Percentiles rank a stretch among this genome's conserved stretches.
phyloP scores from a whole-genome alignment of 2,113 vertebrate species.

The Choloepus hoffmanni region DNA sequence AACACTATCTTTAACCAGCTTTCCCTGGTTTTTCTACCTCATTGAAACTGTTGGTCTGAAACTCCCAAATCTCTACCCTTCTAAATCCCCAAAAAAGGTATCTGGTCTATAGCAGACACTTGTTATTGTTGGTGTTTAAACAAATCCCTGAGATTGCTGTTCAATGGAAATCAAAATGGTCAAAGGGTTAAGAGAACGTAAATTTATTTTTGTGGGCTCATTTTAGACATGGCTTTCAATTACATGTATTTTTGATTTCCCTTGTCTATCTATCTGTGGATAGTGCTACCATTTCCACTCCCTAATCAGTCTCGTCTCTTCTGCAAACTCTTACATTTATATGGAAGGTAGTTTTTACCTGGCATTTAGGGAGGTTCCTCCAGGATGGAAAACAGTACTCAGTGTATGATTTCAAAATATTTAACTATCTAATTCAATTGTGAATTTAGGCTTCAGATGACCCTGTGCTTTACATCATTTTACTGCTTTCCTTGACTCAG shows the following conservation, averaged over 20 bases:
- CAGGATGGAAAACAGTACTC: background rate
- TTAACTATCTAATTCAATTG: conserved; percentile 44
- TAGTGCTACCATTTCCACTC: background rate
- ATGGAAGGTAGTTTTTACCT: background rate
- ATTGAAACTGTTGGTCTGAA: background rate
- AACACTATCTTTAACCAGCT: background rate
- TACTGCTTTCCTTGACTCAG: conserved; percentile 59
- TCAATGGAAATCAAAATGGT: conserved; percentile 12
- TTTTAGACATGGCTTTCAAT: conserved; percentile 40
- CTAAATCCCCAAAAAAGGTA: background rate
- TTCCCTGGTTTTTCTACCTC: background rate
- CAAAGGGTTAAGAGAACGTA: background rate
- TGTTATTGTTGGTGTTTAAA: background rate
- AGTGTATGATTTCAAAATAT: conserved; percentile 34
- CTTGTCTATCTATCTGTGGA: background rate
- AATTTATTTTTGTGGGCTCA: background rate
- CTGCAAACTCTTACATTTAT: background rate
- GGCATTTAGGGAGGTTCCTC: conserved; percentile 37
- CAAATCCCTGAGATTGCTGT: conserved; percentile 2
- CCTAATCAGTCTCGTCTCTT: background rate
- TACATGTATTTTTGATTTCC: background rate
- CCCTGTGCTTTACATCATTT: conserved; percentile 4
- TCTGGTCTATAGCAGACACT: background rate
- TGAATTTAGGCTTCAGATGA: conserved; percentile 44
- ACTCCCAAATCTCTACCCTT: background rate